Evolutionary conservation across 2,113 vertebrate genomes (phyloP), one percentile per base, ranked within the genome.

Genomic region (Microcebus jonahi): DNA sequence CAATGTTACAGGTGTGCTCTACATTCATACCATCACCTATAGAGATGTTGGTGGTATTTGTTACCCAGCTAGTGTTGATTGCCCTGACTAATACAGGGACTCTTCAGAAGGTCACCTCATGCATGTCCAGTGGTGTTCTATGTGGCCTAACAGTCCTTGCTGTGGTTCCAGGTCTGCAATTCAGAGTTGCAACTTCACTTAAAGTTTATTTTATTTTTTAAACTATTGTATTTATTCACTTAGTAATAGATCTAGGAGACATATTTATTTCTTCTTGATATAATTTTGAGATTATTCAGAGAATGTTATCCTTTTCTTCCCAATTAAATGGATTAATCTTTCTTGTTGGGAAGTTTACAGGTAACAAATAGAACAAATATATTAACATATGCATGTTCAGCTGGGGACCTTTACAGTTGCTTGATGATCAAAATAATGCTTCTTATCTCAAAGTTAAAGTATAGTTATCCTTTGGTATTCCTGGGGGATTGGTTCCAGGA

Each of bases 231-330:
- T 79, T 61, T 75, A 53, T 45, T 81, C 50, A 17, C 11, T 57
- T 73, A 90, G 61, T 92, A 61, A 27, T 61, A 73, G 20, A 55
- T 65, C 3, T 25, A 31, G 5, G 59, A 61, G 31, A 71, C 68
- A 34, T 14, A 77, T 84, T 95, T 97, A 2, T 84, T 81, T 92
- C n/a, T 92, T 76, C 48, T 70, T 80, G 36, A 94, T 57, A 73
- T 90, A 63, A 77, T 61, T 77, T 80, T 36, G 48, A 17, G 20
- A 83, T 65, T 65, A 71, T 84, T 83, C n/a, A 88, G 8, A 71
- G 39, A 80, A 39, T 57, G 1, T 36, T 85, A 65, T 85, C 7
- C 1, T 82, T 75, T 53, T 20, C n/a, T 80, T 89, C 15, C 9
- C 23, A 68, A 36, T 73, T 63, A 86, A 68, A 55, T 68, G 14